Conservation (phyloP, 2,113 vertebrate genomes). For the Calonectris borealis region DNA sequence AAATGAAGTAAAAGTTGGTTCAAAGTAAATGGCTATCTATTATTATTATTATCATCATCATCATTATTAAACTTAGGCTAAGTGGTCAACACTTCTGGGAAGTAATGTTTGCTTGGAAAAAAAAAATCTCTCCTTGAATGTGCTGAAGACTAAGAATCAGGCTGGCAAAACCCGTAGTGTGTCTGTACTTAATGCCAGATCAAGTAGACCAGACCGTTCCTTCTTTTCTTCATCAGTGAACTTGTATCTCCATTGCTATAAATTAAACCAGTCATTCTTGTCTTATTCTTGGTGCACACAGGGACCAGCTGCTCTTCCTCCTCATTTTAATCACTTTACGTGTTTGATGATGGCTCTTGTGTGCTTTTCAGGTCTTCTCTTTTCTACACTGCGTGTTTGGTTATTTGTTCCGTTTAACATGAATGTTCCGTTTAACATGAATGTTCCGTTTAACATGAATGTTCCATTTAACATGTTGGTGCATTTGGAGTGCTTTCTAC, state of each 20-base stretch:
- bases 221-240: neutral
- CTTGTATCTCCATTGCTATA: neutral
- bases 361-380: neutral
- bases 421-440: too few relatives aligned
- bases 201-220: neutral
- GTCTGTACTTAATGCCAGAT: neutral
- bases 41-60: neutral
- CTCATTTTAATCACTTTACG: neutral
- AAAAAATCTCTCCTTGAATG: neutral
- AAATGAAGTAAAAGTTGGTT: neutral
- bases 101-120: neutral
- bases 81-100: neutral
- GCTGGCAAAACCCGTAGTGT: neutral
- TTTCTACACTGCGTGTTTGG: neutral
- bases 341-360: neutral
- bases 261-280: neutral
- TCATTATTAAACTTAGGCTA: neutral
- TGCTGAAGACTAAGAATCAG: neutral
- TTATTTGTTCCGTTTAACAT: conserved; percentile 17
- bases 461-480: neutral
- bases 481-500: neutral
- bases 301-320: neutral
- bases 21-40: neutral
- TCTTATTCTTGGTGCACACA: neutral
- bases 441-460: neutral